phyloP scores from a whole-genome alignment of 2,113 vertebrate species.

The Jaculus jaculus region DNA sequence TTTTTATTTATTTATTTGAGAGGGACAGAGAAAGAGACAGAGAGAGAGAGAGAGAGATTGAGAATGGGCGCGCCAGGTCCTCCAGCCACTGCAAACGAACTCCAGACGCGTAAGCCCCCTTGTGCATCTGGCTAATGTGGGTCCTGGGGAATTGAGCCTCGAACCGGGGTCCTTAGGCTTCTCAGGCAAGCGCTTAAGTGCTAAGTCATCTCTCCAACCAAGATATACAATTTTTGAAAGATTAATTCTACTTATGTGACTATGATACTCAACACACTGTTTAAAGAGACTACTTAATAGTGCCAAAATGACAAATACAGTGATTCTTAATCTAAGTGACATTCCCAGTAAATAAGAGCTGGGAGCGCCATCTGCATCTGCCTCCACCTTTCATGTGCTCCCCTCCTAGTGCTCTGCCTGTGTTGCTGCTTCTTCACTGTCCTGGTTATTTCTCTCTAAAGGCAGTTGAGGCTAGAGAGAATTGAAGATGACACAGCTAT shows the following conservation, averaged over 20 bases:
- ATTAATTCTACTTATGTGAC: neutral
- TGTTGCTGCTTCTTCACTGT: neutral
- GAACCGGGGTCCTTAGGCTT: too few relatives aligned
- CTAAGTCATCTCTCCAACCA: too few relatives aligned
- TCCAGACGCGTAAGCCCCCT: too few relatives aligned
- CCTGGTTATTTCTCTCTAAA: neutral
- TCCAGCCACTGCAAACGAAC: too few relatives aligned
- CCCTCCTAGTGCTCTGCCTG: neutral
- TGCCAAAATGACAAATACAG: neutral
- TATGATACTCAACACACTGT: neutral
- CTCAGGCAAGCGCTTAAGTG: too few relatives aligned
- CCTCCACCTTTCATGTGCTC: neutral
- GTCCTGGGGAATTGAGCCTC: too few relatives aligned
- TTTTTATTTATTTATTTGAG: too few relatives aligned
- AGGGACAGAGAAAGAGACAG: too few relatives aligned
- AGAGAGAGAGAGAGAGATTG: too few relatives aligned
- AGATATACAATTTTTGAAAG: neutral
- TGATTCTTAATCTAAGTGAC: neutral
- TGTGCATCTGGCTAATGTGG: too few relatives aligned
- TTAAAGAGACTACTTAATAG: neutral
- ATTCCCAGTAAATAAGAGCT: neutral
- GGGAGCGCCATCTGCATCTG: neutral
- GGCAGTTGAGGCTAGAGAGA: neutral
- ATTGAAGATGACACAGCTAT: constrained; percentile 15
- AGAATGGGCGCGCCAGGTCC: too few relatives aligned